Percentiles rank a stretch among this genome's conserved stretches.
phyloP scores from a whole-genome alignment of 2,797 vertebrate genomes.

The Paramormyrops hopkinsi region DNA sequence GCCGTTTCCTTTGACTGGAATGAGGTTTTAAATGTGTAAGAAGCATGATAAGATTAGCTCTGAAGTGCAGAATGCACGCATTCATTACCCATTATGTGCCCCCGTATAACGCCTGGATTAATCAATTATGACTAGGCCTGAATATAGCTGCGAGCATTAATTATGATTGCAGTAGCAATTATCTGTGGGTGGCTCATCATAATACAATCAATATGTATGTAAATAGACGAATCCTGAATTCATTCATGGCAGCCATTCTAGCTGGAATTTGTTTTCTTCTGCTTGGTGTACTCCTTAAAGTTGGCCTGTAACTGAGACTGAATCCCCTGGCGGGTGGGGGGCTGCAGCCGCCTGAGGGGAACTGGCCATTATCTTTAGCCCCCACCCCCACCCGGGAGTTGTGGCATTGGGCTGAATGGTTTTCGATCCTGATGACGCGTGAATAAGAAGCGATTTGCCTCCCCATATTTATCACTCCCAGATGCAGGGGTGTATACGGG shows the following conservation, averaged over 20 bases:
- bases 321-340: neutral
- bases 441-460: neutral
- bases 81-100: neutral
- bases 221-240: neutral
- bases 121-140: neutral
- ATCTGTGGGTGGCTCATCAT: neutral
- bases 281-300: neutral
- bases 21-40: neutral
- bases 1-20: neutral
- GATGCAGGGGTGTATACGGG: neutral
- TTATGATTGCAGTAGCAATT: constrained; percentile 8
- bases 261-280: neutral
- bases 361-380: neutral
- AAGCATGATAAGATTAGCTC: neutral
- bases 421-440: neutral
- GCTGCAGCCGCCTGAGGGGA: neutral
- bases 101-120: neutral
- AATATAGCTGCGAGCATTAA: constrained; percentile 9
- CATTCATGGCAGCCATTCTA: neutral
- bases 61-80: neutral
- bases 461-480: neutral
- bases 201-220: constrained; percentile 6
- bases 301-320: neutral
- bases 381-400: neutral
- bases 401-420: neutral